A percentile compares a stretch with the other conserved stretches of the same genome.
phyloP scores from a whole-genome alignment of 2,113 vertebrate species.

The Poecile atricapillus region DNA sequence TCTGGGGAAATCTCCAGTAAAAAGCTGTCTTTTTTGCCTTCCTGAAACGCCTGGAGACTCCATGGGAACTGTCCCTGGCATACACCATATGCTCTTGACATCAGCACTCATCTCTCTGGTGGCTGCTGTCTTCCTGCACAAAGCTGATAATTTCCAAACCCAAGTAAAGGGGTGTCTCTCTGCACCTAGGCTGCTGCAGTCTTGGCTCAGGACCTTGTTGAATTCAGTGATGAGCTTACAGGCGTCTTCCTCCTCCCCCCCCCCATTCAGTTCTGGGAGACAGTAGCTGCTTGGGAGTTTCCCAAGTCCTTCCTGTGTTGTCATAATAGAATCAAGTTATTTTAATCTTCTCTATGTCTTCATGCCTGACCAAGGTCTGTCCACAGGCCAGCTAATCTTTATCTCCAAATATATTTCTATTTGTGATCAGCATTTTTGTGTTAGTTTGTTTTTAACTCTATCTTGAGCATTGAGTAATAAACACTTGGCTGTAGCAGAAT shows the following conservation, averaged over 20 bases:
- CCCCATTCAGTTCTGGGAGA: background rate
- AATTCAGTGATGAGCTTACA: background rate
- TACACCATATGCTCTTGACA: background rate
- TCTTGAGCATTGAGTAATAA: background rate
- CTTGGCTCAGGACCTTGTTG: background rate
- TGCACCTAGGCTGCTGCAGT: background rate
- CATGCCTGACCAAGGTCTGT: background rate
- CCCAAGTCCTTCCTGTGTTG: constrained; percentile 31
- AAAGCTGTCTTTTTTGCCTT: background rate
- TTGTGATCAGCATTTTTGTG: background rate
- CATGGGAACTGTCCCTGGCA: fast-evolving
- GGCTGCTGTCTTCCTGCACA: fast-evolving
- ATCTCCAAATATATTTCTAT: background rate
- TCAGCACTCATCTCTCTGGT: background rate
- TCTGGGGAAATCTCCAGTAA: background rate
- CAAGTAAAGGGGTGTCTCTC: background rate
- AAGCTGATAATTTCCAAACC: background rate
- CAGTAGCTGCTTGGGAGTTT: constrained; percentile 26
- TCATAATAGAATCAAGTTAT: background rate
- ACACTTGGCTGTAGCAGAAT: background rate
- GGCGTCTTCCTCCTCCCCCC: background rate
- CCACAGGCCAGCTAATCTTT: background rate
- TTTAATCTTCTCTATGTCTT: background rate
- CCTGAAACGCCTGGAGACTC: background rate
- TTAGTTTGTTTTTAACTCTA: background rate